phyloP scores from a whole-genome alignment of 2,113 vertebrate genomes.

The Eptatretus burgeri region DNA sequence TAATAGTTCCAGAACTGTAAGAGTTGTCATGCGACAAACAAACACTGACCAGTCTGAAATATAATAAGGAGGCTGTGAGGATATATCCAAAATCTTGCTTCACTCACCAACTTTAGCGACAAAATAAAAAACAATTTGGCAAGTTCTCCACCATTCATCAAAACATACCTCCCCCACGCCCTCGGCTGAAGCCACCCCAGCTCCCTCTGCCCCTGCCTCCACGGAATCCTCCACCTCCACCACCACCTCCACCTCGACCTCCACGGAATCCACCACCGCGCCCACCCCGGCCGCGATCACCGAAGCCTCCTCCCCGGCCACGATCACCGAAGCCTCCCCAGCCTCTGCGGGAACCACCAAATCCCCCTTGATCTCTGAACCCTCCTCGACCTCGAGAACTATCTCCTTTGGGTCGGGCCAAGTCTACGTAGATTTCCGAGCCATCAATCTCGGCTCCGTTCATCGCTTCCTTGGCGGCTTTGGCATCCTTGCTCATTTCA shows the following conservation, averaged over 20 bases:
- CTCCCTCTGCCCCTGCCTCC: not conserved
- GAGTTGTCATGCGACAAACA: too few species aligned
- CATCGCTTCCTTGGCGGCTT: not conserved
- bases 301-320: slow-evolving; percentile 1
- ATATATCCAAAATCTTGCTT: too few species aligned
- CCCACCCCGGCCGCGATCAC: not conserved
- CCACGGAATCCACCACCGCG: slow-evolving; percentile 1
- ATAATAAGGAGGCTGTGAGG: too few species aligned
- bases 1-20: too few species aligned
- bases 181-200: too few species aligned
- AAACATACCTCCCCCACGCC: too few species aligned
- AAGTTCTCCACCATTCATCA: too few species aligned
- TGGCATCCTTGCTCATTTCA: not conserved
- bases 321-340: not conserved
- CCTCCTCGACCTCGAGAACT: not conserved
- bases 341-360: not conserved
- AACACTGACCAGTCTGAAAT: too few species aligned
- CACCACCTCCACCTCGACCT: not conserved
- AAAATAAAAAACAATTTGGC: too few species aligned
- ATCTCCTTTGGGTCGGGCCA: not conserved
- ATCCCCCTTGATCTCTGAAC: not conserved
- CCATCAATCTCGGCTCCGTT: slow-evolving; percentile 1
- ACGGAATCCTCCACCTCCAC: not conserved
- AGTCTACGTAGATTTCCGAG: slow-evolving; percentile 5
- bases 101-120: too few species aligned